These are phyloP conservation scores for Chascanopsetta lugubris DNA, from an alignment of 2,113 vertebrate species.

Conservation along the genomic window DNA sequence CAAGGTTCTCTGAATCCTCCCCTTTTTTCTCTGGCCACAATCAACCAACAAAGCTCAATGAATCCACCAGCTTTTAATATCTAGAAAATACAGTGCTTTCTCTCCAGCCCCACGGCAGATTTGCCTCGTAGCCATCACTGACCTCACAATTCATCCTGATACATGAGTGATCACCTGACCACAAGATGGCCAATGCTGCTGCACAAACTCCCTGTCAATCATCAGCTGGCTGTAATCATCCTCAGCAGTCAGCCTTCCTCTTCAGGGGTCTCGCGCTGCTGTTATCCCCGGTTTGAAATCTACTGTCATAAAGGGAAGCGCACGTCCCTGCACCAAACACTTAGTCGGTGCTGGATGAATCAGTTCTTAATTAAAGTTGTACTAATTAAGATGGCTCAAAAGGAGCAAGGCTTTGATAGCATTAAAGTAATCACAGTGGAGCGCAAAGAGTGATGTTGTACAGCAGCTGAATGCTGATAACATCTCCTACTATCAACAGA, in stretches of 20 bases:
- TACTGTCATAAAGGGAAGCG: constrained; percentile 37
- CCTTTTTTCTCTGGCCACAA: too few relatives aligned
- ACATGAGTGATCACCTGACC: constrained; percentile 30
- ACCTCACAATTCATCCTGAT: constrained; percentile 38
- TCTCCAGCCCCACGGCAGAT: constrained; percentile 27
- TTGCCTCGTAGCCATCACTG: constrained; percentile 36
- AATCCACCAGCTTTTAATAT: too few relatives aligned
- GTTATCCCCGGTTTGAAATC: constrained; percentile 5
- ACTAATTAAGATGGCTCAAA: constrained; percentile 69
- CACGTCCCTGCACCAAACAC: constrained; percentile 29
- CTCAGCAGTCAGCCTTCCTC: constrained; percentile 22
- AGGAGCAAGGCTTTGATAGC: constrained; percentile 64
- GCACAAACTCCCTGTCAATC: constrained; percentile 25
- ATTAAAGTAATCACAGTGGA: constrained; percentile 66
- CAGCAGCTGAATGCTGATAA: constrained; percentile 60
- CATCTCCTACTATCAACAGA: constrained; percentile 57
- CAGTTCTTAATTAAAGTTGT: constrained; percentile 73
- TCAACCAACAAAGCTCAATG: too few relatives aligned
- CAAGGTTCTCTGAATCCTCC: too few relatives aligned
- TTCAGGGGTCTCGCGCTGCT: constrained; percentile 18
- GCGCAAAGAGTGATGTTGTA: constrained; percentile 55
- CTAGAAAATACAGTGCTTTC: too few relatives aligned
- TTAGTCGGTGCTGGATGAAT: constrained; percentile 55
- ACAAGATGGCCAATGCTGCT: constrained; percentile 24
- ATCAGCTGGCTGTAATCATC: constrained; percentile 33